phyloP scores from a whole-genome alignment of 2,888 invertebrate species.

The Drosophila eohydei region DNA sequence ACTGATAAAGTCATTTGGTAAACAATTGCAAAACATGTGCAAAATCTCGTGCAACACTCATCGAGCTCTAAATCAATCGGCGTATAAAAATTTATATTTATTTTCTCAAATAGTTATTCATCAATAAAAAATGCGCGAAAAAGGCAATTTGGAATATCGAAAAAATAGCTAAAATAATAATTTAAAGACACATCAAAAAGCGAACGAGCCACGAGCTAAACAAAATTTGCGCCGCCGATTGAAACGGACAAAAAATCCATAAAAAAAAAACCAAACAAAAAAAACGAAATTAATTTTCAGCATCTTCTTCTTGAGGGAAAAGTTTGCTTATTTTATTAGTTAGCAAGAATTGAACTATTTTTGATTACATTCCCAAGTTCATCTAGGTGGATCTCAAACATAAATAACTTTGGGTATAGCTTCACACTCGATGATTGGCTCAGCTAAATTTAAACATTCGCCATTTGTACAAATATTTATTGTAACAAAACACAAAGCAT shows the following conservation, averaged over 20 bases:
- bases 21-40: conserved; percentile 59
- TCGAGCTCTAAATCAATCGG: conserved; percentile 63
- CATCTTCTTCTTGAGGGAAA: neutral
- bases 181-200: conserved; percentile 43
- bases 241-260: conserved; percentile 14
- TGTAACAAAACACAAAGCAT: conserved; percentile 49
- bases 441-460: conserved; percentile 48
- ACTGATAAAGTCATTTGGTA: neutral
- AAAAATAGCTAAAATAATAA: conserved; percentile 38
- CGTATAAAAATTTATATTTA: conserved; percentile 60
- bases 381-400: conserved; percentile 32
- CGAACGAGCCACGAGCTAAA: neutral
- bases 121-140: conserved; percentile 34
- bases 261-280: conserved; percentile 5
- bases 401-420: conserved; percentile 33
- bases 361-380: conserved; percentile 43
- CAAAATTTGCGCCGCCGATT: conserved; percentile 19
- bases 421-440: conserved; percentile 39
- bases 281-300: neutral
- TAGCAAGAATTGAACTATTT: conserved; percentile 26
- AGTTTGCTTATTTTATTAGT: conserved; percentile 23
- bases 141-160: neutral
- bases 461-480: conserved; percentile 59
- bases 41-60: conserved; percentile 65
- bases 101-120: conserved; percentile 53